Evolutionary conservation across 2,888 invertebrate genomes (phyloP).

Genomic region (Hyalella azteca): DNA sequence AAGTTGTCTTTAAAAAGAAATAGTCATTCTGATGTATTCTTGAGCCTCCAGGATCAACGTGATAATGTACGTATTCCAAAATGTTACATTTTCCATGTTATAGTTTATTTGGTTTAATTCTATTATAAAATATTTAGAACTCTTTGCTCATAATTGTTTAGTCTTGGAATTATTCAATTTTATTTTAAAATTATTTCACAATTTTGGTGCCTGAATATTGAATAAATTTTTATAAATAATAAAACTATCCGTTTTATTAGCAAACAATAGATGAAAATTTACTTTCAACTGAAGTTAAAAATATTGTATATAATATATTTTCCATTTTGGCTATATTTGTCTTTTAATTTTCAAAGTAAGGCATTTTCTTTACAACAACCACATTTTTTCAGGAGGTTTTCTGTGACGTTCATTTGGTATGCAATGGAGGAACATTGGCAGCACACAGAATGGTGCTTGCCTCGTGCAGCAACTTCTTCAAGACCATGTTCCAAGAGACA

Average conservation of each 20-base stretch:
- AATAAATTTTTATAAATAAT: too few relatives aligned
- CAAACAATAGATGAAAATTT: too few relatives aligned
- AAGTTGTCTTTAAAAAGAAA: slow-evolving; percentile 7
- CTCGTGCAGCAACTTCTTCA: slow-evolving; percentile 26
- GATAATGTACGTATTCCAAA: slow-evolving; percentile 16
- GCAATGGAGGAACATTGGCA: slow-evolving; percentile 2
- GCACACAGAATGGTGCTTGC: slow-evolving; percentile 26
- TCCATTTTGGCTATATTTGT: background rate
- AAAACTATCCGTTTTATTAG: too few relatives aligned
- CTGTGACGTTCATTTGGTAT: slow-evolving; percentile 16
- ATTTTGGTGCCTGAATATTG: too few relatives aligned
- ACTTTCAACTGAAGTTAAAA: background rate
- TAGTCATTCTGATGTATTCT: slow-evolving; percentile 3
- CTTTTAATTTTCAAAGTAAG: background rate
- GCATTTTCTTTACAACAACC: too few relatives aligned
- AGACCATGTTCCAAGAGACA: slow-evolving; percentile 24
- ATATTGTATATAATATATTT: background rate
- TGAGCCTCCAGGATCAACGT: slow-evolving; percentile 10
- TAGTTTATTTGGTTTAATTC: too few relatives aligned
- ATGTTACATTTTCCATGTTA: too few relatives aligned
- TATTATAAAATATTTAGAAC: too few relatives aligned
- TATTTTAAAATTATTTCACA: too few relatives aligned
- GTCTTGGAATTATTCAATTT: too few relatives aligned
- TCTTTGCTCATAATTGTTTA: too few relatives aligned
- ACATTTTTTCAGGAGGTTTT: background rate